A percentile compares a stretch with the other conserved stretches of the same genome.
phyloP scores from a whole-genome alignment of 2,797 vertebrate genomes.

The Paratrypauchen microcephalus region DNA sequence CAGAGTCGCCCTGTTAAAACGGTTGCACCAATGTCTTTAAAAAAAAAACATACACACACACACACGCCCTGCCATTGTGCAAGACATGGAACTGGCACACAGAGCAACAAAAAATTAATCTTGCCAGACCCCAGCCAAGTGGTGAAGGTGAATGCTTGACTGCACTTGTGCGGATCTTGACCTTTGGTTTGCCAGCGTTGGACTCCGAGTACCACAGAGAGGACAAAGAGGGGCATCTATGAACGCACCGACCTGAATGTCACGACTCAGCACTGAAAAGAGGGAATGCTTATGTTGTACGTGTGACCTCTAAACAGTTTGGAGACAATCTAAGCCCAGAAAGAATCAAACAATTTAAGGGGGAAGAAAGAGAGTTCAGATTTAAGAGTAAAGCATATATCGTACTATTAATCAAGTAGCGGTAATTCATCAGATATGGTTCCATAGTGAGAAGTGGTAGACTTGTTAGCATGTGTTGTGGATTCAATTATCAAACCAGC shows the following conservation, averaged over 20 bases:
- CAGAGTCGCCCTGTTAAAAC: slow-evolving; percentile 77
- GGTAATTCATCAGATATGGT: neutral
- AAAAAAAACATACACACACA: slow-evolving; percentile 44
- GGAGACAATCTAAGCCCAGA: neutral
- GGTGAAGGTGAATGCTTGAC: slow-evolving; percentile 63
- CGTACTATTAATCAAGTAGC: neutral
- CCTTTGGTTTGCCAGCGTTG: slow-evolving; percentile 64
- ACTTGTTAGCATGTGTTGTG: neutral
- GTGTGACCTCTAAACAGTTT: slow-evolving; percentile 16
- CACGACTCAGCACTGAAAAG: slow-evolving; percentile 28
- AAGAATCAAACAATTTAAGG: slow-evolving; percentile 4
- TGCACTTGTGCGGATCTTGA: slow-evolving; percentile 61
- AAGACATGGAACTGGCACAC: slow-evolving; percentile 60
- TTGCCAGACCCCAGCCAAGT: slow-evolving; percentile 73
- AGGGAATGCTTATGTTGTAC: slow-evolving; percentile 20
- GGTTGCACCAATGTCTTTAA: slow-evolving; percentile 69
- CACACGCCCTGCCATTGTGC: slow-evolving; percentile 66
- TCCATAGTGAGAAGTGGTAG: neutral
- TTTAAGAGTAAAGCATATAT: neutral
- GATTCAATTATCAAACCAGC: neutral
- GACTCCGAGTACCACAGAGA: slow-evolving; percentile 28
- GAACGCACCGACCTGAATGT: slow-evolving; percentile 50
- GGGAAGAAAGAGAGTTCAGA: too few relatives aligned
- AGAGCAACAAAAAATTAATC: slow-evolving; percentile 72
- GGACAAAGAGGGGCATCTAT: slow-evolving; percentile 41